A percentile compares a stretch with the other conserved stretches of the same genome.
These are phyloP conservation scores for Macrosteles quadrilineatus DNA, from an alignment of 1,140 invertebrate species.

Conservation along the genomic window DNA sequence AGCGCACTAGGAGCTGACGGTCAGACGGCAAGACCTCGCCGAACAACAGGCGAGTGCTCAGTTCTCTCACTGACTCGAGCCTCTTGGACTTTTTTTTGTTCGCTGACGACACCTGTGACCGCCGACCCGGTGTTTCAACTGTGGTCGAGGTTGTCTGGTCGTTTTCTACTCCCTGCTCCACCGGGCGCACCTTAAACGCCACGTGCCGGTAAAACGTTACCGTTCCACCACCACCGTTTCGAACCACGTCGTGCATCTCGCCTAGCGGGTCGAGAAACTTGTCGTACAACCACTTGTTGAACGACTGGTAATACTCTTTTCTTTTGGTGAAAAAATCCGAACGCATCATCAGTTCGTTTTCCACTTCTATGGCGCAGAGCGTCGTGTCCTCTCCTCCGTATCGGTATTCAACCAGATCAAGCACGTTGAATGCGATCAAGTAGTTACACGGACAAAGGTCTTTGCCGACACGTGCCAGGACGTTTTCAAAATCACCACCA, in stretches of 20 bases:
- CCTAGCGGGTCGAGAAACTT: too few species aligned
- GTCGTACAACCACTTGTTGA: background rate
- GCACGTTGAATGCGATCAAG: background rate
- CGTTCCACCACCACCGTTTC: background rate
- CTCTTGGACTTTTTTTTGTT: background rate
- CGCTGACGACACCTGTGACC: too few species aligned
- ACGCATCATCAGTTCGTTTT: background rate
- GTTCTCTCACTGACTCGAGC: too few species aligned
- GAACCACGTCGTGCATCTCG: too few species aligned
- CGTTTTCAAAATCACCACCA: background rate
- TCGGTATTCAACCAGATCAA: background rate
- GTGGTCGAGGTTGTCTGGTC: background rate
- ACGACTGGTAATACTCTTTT: background rate
- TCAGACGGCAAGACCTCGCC: background rate
- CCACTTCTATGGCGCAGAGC: background rate
- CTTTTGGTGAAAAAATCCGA: background rate
- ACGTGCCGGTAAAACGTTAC: background rate
- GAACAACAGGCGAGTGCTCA: background rate
- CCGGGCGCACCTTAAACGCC: background rate
- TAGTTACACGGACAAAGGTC: background rate
- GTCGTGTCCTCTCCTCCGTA: background rate
- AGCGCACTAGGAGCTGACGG: background rate
- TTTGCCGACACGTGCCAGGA: background rate
- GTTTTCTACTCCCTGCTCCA: background rate
- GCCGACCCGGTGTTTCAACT: too few species aligned